Conservation (phyloP, 2,797 vertebrate species). For the Tachyglossus aculeatus region DNA sequence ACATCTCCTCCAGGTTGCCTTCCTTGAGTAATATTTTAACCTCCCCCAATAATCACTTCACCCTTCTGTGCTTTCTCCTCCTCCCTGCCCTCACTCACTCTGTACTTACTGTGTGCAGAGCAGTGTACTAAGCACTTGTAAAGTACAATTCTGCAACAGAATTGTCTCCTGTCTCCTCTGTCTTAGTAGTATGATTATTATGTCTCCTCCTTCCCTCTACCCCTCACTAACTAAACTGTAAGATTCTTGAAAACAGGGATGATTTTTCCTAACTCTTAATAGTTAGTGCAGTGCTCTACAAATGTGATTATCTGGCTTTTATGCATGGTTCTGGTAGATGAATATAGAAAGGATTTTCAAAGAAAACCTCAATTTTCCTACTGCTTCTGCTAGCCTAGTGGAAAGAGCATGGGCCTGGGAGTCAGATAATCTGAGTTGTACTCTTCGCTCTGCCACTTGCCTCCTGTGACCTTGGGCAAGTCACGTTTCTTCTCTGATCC, state of each 20-base stretch:
- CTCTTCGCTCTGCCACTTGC: background rate
- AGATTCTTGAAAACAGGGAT: slow-evolving; percentile 36
- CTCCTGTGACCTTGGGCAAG: background rate
- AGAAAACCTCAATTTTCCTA: background rate
- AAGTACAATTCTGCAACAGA: background rate
- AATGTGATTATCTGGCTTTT: background rate
- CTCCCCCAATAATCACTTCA: too few species aligned
- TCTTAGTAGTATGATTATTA: too few species aligned
- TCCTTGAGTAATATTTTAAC: too few species aligned
- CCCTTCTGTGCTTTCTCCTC: background rate
- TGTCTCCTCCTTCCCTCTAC: slow-evolving; percentile 21
- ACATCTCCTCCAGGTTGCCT: too few species aligned
- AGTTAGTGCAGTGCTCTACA: slow-evolving; percentile 25
- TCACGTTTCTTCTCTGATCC: background rate
- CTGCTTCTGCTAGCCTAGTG: background rate
- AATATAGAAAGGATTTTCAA: background rate
- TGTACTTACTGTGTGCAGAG: background rate
- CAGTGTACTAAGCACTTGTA: background rate
- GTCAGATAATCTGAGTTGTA: background rate
- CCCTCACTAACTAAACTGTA: slow-evolving; percentile 32
- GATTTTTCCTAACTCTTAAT: slow-evolving; percentile 16
- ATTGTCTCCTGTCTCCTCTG: too few species aligned
- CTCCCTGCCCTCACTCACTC: background rate
- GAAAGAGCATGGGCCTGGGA: background rate
- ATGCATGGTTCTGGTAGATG: background rate